These are phyloP conservation scores for Aselliscus stoliczkanus DNA, from an alignment of 2,797 vertebrate genomes.

Conservation along the genomic window DNA sequence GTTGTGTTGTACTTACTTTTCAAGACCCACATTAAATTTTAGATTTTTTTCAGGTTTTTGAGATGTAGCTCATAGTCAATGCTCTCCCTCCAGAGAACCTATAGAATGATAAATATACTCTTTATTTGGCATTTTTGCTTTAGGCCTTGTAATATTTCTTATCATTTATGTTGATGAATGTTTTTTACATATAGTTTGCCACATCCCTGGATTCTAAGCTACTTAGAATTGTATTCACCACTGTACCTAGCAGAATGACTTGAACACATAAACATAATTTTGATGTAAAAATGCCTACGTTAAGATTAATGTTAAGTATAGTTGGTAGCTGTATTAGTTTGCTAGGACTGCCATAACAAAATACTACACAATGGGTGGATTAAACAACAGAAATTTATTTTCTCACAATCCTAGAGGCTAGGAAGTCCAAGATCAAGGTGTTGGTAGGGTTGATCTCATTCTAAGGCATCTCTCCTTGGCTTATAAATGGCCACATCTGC, in stretches of 20 bases:
- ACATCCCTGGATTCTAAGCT: not conserved
- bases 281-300: conserved; percentile 28
- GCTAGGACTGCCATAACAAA: not conserved
- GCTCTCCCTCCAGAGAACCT: not conserved
- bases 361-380: not conserved
- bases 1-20: not conserved
- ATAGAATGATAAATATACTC: not conserved
- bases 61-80: not conserved
- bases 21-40: not conserved
- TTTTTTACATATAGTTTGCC: not conserved
- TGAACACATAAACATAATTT: conserved; percentile 10
- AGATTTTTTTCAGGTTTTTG: not conserved
- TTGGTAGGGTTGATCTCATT: not conserved
- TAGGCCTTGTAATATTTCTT: not conserved
- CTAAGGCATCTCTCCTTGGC: not conserved
- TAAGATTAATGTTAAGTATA: not conserved
- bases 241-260: not conserved
- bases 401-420: not conserved
- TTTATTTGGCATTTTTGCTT: conserved; percentile 25
- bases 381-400: conserved; percentile 17
- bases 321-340: not conserved
- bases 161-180: not conserved
- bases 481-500: not conserved
- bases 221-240: not conserved
- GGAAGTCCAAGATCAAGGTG: not conserved